Evolutionary conservation across 2,888 invertebrate species (phyloP).

Genomic region (Sarcophaga carnaria): DNA sequence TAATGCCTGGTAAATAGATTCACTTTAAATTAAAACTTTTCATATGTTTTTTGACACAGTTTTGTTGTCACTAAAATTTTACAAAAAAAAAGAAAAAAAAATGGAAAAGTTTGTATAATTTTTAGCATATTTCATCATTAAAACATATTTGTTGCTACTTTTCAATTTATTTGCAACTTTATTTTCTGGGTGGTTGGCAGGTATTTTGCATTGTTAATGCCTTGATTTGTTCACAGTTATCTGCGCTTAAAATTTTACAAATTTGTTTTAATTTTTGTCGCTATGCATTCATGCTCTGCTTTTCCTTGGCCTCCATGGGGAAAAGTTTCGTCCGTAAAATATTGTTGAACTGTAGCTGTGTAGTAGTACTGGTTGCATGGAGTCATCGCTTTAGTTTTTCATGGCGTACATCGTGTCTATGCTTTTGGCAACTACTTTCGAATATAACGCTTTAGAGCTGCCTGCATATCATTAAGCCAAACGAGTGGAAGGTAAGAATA

Average conservation of each 20-base stretch:
- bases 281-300: neutral
- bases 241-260: slow-evolving; percentile 33
- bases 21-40: slow-evolving; percentile 6
- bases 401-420: neutral
- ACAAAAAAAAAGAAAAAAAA: neutral
- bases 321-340: slow-evolving; percentile 39
- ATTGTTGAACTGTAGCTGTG: slow-evolving; percentile 18
- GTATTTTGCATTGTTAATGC: slow-evolving; percentile 28
- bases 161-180: slow-evolving; percentile 36
- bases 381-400: neutral
- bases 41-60: neutral
- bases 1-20: neutral
- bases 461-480: slow-evolving; percentile 53
- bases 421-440: slow-evolving; percentile 26
- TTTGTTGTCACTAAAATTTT: slow-evolving; percentile 3
- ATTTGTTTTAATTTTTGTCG: slow-evolving; percentile 16
- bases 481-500: slow-evolving; percentile 2
- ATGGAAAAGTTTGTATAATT: neutral
- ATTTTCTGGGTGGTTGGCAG: neutral
- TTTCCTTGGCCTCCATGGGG: neutral
- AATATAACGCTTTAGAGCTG: slow-evolving; percentile 26
- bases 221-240: slow-evolving; percentile 56
- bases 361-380: neutral
- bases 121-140: slow-evolving; percentile 48
- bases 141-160: slow-evolving; percentile 18